Evolutionary conservation across 2,113 vertebrate species (phyloP).

Genomic region (Mustela nigripes): DNA sequence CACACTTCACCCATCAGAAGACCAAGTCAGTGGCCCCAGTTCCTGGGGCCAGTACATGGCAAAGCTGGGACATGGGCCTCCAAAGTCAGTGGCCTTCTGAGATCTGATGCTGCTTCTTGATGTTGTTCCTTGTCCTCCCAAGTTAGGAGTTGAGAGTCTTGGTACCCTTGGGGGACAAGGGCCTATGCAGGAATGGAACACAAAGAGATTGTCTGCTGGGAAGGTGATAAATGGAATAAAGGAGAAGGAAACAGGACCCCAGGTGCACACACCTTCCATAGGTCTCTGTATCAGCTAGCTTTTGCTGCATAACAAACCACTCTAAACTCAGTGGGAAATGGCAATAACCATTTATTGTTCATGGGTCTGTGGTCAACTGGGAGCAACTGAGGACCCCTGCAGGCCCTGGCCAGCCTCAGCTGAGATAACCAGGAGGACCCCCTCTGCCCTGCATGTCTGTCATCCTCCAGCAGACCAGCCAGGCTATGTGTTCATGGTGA

Average conservation of each 20-base stretch:
- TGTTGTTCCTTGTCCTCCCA: background rate
- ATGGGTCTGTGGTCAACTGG: rapidly evolving
- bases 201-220: background rate
- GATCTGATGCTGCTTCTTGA: background rate
- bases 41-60: rapidly evolving
- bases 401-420: rapidly evolving
- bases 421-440: rapidly evolving
- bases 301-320: rapidly evolving
- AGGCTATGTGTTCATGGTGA: rapidly evolving
- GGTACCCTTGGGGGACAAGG: rapidly evolving
- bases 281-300: background rate
- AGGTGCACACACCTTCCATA: rapidly evolving
- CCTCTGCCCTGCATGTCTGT: rapidly evolving
- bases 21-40: rapidly evolving
- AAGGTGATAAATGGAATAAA: background rate
- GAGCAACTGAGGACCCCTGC: background rate
- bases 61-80: rapidly evolving
- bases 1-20: background rate
- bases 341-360: rapidly evolving
- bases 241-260: rapidly evolving
- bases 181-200: no score
- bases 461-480: background rate
- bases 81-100: background rate
- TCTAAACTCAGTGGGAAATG: rapidly evolving
- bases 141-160: rapidly evolving